These are phyloP conservation scores for Limnephilus lunatus DNA, from an alignment of 2,888 invertebrate species.

Conservation along the genomic window DNA sequence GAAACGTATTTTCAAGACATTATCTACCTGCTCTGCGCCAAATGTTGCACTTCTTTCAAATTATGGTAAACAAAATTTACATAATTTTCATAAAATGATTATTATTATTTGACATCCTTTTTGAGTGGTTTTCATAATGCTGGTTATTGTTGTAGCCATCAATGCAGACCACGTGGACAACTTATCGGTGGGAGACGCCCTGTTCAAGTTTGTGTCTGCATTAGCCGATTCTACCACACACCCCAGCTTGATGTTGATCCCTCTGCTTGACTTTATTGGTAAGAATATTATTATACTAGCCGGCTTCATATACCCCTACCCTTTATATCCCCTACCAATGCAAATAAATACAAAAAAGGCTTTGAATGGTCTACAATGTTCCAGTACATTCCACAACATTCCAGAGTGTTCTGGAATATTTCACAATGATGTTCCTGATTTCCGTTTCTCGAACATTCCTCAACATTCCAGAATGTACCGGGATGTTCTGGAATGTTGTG, in stretches of 20 bases:
- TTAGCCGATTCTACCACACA: slow-evolving; percentile 87
- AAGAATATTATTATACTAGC: slow-evolving; percentile 67
- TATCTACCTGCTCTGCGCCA: slow-evolving; percentile 86
- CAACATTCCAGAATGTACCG: no score
- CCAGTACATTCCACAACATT: no score
- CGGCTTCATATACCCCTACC: no score
- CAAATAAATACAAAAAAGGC: no score
- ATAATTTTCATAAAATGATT: not conserved
- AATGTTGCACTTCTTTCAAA: slow-evolving; percentile 82
- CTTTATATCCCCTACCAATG: no score
- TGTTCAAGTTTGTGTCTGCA: slow-evolving; percentile 89
- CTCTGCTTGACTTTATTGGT: slow-evolving; percentile 85
- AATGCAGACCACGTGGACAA: slow-evolving; percentile 74
- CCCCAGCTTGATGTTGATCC: slow-evolving; percentile 86
- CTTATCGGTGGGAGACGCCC: slow-evolving; percentile 89
- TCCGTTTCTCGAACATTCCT: no score
- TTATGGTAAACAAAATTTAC: slow-evolving; percentile 39
- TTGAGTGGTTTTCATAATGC: slow-evolving; percentile 55
- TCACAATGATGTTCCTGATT: no score
- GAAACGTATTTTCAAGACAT: slow-evolving; percentile 87
- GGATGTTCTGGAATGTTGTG: no score
- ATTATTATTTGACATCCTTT: slow-evolving; percentile 66
- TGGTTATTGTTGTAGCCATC: slow-evolving; percentile 68
- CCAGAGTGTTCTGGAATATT: no score
- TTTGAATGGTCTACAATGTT: no score